phyloP scores from a whole-genome alignment of 2,113 vertebrate genomes.

The Nyctibius bracteatus region DNA sequence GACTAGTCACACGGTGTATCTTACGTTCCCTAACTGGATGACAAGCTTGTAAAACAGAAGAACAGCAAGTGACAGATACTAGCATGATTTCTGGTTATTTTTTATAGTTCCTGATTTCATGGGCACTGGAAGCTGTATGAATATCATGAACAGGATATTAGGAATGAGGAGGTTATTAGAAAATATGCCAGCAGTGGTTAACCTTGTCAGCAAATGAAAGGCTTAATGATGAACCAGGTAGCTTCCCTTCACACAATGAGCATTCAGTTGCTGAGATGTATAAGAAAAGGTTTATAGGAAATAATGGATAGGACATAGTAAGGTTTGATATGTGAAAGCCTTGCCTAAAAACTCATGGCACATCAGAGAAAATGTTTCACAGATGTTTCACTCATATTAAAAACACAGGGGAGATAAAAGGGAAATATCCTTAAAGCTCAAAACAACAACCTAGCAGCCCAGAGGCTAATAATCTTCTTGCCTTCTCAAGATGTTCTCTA shows the following conservation, averaged over 20 bases:
- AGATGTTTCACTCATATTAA: neutral
- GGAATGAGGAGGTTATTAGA: neutral
- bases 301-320: neutral
- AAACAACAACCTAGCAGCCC: neutral
- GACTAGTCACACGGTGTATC: slow-evolving; percentile 54
- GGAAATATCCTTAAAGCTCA: neutral
- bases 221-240: neutral
- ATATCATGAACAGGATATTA: neutral
- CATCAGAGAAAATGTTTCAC: neutral
- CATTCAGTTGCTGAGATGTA: neutral
- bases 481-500: neutral
- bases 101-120: slow-evolving; percentile 34
- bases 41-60: slow-evolving; percentile 64
- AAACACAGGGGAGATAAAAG: neutral
- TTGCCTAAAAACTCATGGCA: neutral
- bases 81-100: slow-evolving; percentile 53
- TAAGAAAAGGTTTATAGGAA: neutral
- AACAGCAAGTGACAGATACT: slow-evolving; percentile 61
- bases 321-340: neutral
- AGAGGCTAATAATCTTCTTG: neutral
- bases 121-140: neutral
- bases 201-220: slow-evolving; percentile 24
- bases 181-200: neutral
- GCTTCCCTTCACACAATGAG: neutral
- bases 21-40: slow-evolving; percentile 51